These are phyloP conservation scores for Chiloscyllium plagiosum DNA, from an alignment of 2,113 vertebrate genomes.

Conservation along the genomic window DNA sequence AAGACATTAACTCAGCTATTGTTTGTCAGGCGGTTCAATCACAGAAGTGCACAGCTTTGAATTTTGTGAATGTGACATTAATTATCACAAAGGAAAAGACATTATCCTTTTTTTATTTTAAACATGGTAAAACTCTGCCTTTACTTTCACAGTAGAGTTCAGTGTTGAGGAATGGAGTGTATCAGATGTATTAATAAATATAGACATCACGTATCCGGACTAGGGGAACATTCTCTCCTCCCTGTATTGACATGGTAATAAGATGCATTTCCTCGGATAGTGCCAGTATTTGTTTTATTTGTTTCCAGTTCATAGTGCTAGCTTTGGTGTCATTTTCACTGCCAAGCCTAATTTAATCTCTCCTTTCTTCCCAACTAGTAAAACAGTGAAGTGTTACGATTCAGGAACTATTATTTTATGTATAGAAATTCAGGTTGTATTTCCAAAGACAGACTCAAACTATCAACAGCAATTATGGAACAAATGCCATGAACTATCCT, in stretches of 20 bases:
- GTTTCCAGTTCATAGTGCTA: background rate
- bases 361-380: too few species aligned
- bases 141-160: background rate
- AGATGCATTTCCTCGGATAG: slow-evolving; percentile 9
- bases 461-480: background rate
- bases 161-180: background rate
- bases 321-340: background rate
- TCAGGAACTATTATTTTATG: background rate
- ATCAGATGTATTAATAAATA: background rate
- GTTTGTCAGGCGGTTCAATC: background rate
- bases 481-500: background rate
- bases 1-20: background rate
- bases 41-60: background rate
- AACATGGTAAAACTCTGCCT: background rate
- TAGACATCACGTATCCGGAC: background rate
- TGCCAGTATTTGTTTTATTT: slow-evolving; percentile 22
- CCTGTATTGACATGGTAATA: background rate
- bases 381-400: background rate
- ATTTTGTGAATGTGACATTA: background rate
- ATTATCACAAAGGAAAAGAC: background rate
- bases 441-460: background rate
- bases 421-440: background rate
- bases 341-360: background rate
- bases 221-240: background rate
- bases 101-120: background rate